Conservation (phyloP, 2,888 invertebrate genomes). For the Neoitamus cyanurus region DNA sequence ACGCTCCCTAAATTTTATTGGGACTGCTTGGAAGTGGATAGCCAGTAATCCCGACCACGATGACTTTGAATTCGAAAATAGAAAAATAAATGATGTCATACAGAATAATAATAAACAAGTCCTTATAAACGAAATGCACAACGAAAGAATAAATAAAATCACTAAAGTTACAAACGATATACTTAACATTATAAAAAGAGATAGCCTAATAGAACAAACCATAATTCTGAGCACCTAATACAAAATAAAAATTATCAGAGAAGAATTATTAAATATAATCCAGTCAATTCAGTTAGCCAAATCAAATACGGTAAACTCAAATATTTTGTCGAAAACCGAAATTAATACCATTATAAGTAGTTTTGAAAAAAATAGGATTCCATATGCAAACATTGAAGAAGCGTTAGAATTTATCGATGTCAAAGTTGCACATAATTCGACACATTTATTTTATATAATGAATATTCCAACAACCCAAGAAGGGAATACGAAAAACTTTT, state of each 20-base stretch:
- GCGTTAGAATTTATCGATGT: no score
- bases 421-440: slow-evolving; percentile 6
- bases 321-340: neutral
- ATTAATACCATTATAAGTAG: no score
- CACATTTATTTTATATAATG: no score
- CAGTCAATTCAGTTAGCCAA: slow-evolving; percentile 20
- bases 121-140: neutral
- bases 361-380: neutral
- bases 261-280: neutral
- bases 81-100: neutral
- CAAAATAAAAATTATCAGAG: no score
- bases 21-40: slow-evolving; percentile 38
- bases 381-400: neutral
- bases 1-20: slow-evolving; percentile 30
- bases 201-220: neutral
- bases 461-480: slow-evolving; percentile 24
- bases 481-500: slow-evolving; percentile 1
- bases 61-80: neutral
- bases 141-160: neutral
- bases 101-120: neutral
- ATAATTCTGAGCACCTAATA: neutral
- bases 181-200: neutral
- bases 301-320: neutral
- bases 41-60: neutral
- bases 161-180: neutral